Evolutionary conservation across 2,797 vertebrate genomes (phyloP).

Genomic region (Notamacropus eugenii): DNA sequence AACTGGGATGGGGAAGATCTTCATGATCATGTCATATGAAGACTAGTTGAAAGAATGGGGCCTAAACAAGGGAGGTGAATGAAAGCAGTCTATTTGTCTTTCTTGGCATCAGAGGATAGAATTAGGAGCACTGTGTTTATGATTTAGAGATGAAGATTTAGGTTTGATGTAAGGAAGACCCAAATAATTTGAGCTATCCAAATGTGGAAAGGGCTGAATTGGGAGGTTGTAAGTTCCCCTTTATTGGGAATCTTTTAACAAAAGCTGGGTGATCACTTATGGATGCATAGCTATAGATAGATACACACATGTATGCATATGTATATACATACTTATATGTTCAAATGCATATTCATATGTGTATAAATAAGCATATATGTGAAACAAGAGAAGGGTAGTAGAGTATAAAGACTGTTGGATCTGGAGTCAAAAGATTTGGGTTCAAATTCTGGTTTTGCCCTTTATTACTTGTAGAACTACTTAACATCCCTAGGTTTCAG

Average conservation of each 20-base stretch:
- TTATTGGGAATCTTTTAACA: neutral
- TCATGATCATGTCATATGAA: neutral
- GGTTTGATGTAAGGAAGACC: neutral
- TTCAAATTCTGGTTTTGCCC: neutral
- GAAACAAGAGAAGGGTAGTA: neutral
- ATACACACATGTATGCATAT: fast-evolving
- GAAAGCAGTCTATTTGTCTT: neutral
- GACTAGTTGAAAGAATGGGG: neutral
- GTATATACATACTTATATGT: neutral
- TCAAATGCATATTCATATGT: neutral
- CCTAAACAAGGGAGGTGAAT: neutral
- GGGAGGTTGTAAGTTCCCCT: neutral
- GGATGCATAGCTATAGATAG: neutral
- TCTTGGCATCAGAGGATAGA: neutral
- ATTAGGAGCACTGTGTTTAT: neutral
- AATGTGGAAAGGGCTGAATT: neutral
- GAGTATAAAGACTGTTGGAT: neutral
- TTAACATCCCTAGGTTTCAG: neutral
- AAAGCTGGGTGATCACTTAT: neutral
- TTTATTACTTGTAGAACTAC: neutral
- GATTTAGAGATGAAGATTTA: neutral
- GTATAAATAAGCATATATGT: neutral
- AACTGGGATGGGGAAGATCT: neutral
- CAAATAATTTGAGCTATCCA: neutral
- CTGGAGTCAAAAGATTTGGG: neutral